These are phyloP conservation scores for Saccostrea echinata DNA, from an alignment of 1,140 invertebrate species.

Conservation along the genomic window DNA sequence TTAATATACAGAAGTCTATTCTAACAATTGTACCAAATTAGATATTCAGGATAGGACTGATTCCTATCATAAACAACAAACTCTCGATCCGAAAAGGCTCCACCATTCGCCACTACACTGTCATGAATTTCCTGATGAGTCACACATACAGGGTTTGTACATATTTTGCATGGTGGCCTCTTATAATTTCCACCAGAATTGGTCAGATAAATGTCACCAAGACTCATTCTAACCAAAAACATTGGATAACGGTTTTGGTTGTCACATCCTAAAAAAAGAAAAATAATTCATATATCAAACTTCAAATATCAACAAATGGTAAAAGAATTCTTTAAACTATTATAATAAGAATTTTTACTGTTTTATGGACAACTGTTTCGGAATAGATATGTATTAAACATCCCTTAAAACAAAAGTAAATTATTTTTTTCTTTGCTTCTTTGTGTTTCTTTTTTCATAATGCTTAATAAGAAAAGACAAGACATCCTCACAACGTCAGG, in stretches of 20 bases:
- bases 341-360: too few relatives aligned
- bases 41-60: conserved; percentile 53
- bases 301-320: not conserved
- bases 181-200: not conserved
- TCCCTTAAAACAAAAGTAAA: too few relatives aligned
- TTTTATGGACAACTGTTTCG: too few relatives aligned
- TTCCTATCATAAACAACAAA: conserved; percentile 53
- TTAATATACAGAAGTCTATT: too few relatives aligned
- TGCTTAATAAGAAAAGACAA: too few relatives aligned
- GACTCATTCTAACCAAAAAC: conserved; percentile 50
- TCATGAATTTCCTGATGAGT: conserved; percentile 36
- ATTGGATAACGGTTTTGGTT: not conserved
- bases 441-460: too few relatives aligned
- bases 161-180: conserved; percentile 39
- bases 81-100: conserved; percentile 43
- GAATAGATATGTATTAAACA: too few relatives aligned
- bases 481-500: too few relatives aligned
- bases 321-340: too few relatives aligned
- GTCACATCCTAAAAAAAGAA: not conserved
- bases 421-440: too few relatives aligned
- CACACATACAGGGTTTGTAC: not conserved
- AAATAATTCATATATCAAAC: not conserved
- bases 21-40: conserved; percentile 41
- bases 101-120: conserved; percentile 41
- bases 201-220: conserved; percentile 48